Conservation (phyloP, 2,797 vertebrate genomes). For the Chromis chromis region DNA sequence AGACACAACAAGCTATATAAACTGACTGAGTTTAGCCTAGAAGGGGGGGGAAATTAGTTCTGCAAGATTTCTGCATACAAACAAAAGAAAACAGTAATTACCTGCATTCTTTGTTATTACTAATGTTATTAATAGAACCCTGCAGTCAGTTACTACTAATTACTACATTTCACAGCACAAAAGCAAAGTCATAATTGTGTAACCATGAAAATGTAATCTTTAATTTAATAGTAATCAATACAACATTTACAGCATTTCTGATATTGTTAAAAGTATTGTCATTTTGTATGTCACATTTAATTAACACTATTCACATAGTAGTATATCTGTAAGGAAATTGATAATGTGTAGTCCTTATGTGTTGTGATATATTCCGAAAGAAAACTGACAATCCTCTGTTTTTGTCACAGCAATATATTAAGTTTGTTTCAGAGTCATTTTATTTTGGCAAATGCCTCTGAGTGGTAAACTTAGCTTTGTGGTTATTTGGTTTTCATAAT, state of each 20-base stretch:
- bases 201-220: background rate
- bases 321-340: background rate
- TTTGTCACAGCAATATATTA: background rate
- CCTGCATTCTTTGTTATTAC: too few relatives aligned
- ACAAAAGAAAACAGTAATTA: too few relatives aligned
- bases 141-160: too few relatives aligned
- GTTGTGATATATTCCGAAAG: background rate
- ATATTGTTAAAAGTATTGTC: too few relatives aligned
- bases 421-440: background rate
- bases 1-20: background rate
- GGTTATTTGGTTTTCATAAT: background rate
- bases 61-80: too few relatives aligned
- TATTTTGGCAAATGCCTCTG: rapidly evolving
- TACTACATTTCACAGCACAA: too few relatives aligned
- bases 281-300: background rate
- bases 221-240: conserved; percentile 4
- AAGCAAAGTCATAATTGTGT: background rate
- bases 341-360: too few relatives aligned
- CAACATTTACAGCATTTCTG: background rate
- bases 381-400: background rate
- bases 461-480: background rate
- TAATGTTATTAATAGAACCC: too few relatives aligned
- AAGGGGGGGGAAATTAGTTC: too few relatives aligned
- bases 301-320: background rate
- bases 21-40: background rate